Evolutionary conservation across 2,113 vertebrate genomes (phyloP).

Genomic region (Helogale parvula): DNA sequence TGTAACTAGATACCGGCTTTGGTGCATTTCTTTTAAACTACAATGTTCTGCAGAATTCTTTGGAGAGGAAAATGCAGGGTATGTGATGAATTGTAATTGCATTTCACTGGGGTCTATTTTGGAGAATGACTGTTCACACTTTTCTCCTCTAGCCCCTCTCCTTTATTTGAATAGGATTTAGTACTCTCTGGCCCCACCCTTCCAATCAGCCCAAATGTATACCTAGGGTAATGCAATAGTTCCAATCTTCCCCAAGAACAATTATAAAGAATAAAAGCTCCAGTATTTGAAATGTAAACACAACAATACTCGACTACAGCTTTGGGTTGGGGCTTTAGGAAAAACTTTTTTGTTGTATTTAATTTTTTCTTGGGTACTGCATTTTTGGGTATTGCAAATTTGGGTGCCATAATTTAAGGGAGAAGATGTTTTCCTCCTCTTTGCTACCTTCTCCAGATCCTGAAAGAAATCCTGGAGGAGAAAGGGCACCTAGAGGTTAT

Average conservation of each 20-base stretch:
- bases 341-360: background rate
- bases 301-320: background rate
- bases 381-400: background rate
- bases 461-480: background rate
- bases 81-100: background rate
- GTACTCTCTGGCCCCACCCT: background rate
- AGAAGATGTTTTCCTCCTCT: background rate
- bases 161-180: slow-evolving; percentile 27
- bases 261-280: background rate
- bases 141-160: background rate
- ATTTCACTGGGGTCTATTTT: slow-evolving; percentile 29
- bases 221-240: background rate
- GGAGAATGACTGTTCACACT: background rate
- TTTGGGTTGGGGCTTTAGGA: background rate
- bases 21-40: slow-evolving; percentile 30
- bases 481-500: background rate
- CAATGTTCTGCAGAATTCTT: background rate
- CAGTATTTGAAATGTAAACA: background rate
- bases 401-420: background rate
- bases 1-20: background rate
- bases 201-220: slow-evolving; percentile 17
- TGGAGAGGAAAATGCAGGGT: background rate
- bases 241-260: background rate
- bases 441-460: background rate
- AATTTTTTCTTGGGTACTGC: background rate